A percentile compares a stretch with the other conserved stretches of the same genome.
phyloP scores from a whole-genome alignment of 2,888 invertebrate genomes.

The Mechanitis messenoides region DNA sequence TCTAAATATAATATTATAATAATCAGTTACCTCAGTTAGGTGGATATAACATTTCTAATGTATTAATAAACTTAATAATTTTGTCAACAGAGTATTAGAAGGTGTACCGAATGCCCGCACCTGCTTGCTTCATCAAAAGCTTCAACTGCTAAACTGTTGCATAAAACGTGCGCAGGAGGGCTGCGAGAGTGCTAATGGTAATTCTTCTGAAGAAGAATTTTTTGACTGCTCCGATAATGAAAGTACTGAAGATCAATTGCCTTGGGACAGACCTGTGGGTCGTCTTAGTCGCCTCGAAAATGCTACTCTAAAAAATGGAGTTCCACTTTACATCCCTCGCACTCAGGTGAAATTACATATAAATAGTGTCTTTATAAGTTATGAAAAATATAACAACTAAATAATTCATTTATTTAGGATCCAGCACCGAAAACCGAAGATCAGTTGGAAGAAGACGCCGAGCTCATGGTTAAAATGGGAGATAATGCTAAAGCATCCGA shows the following conservation, averaged over 20 bases:
- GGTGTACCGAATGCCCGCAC: slow-evolving; percentile 92
- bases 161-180: slow-evolving; percentile 78
- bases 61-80: slow-evolving; percentile 7
- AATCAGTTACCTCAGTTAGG: not conserved
- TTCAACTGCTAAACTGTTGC: slow-evolving; percentile 91
- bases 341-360: slow-evolving; percentile 52
- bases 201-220: slow-evolving; percentile 82
- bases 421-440: slow-evolving; percentile 98
- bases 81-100: slow-evolving; percentile 81
- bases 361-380: not conserved
- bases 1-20: no score
- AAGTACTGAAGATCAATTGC: slow-evolving; percentile 64
- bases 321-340: slow-evolving; percentile 60
- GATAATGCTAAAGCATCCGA: slow-evolving; percentile 89
- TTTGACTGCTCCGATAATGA: slow-evolving; percentile 84
- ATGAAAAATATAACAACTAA: not conserved
- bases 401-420: slow-evolving; percentile 75
- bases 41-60: not conserved
- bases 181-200: slow-evolving; percentile 55
- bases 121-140: slow-evolving; percentile 95
- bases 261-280: slow-evolving; percentile 61
- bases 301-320: slow-evolving; percentile 59
- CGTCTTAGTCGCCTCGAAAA: slow-evolving; percentile 56
- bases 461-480: slow-evolving; percentile 91
- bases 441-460: slow-evolving; percentile 94